These are phyloP conservation scores for Passer domesticus DNA, from an alignment of 2,113 vertebrate species.

Conservation along the genomic window DNA sequence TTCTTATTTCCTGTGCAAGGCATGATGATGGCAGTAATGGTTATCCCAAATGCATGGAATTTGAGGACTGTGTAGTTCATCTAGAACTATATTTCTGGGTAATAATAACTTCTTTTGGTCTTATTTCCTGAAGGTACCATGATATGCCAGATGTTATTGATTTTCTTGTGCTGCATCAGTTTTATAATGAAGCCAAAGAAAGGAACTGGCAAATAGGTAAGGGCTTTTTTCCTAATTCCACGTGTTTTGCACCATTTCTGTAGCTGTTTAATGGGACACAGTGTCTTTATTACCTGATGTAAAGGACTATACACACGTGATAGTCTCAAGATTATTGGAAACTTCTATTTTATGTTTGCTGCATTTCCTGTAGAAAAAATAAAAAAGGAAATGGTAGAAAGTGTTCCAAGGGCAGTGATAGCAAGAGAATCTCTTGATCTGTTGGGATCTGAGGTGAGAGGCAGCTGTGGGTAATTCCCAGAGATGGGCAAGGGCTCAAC, in stretches of 20 bases:
- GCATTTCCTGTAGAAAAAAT: not conserved
- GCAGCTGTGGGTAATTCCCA: not conserved
- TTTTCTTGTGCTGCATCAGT: conserved; percentile 95
- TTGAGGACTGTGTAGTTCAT: not conserved
- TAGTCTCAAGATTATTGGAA: not conserved
- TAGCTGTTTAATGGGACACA: not conserved
- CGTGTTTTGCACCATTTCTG: not conserved
- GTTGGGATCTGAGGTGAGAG: not conserved
- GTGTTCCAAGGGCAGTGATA: not conserved
- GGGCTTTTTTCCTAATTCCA: not conserved
- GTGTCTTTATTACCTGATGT: not conserved
- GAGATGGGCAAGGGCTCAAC: not conserved
- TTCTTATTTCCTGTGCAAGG: not conserved
- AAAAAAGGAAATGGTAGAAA: not conserved
- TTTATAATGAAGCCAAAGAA: conserved; percentile 97
- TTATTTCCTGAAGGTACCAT: conserved; percentile 83
- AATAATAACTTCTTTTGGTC: not conserved
- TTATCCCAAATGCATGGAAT: not conserved
- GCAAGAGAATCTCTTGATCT: not conserved
- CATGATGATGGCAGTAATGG: not conserved
- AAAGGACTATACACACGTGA: fast-evolving
- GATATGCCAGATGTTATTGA: conserved; percentile 99
- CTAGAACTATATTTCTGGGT: not conserved
- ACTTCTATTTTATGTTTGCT: not conserved
- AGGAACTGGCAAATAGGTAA: conserved; percentile 95